A percentile compares a stretch with the other conserved stretches of the same genome.
Evolutionary conservation across 2,113 vertebrate genomes (phyloP).

Genomic region (Recurvirostra avosetta): DNA sequence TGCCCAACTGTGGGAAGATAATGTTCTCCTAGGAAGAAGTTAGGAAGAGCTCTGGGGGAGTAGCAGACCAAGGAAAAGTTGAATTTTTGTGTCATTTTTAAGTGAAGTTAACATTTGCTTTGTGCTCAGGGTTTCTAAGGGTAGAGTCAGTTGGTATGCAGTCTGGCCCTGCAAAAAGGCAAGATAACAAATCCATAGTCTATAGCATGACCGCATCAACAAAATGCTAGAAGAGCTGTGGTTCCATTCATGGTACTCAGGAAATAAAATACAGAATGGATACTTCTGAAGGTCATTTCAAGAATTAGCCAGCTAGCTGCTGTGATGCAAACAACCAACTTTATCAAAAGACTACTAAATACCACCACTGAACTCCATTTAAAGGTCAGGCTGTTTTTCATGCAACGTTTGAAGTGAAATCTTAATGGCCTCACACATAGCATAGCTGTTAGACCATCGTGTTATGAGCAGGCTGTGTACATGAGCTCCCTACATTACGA

Average conservation of each 20-base stretch:
- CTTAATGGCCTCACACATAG: not conserved
- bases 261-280: not conserved
- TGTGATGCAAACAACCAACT: not conserved
- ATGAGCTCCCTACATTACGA: not conserved
- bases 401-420: not conserved
- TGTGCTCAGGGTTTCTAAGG: not conserved
- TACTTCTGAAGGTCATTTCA: not conserved
- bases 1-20: not conserved
- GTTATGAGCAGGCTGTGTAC: not conserved
- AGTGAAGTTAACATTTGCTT: not conserved
- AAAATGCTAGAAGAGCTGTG: not conserved
- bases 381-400: not conserved
- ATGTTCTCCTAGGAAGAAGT: not conserved
- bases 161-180: not conserved
- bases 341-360: not conserved
- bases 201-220: not conserved
- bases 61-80: not conserved
- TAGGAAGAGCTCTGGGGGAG: not conserved
- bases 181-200: not conserved
- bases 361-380: not conserved
- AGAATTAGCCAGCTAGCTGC: not conserved
- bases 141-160: not conserved
- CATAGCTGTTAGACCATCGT: not conserved
- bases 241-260: not conserved
- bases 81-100: not conserved